These are phyloP conservation scores for Bruchidius siliquastri DNA, from an alignment of 2,888 invertebrate species.

Conservation along the genomic window DNA sequence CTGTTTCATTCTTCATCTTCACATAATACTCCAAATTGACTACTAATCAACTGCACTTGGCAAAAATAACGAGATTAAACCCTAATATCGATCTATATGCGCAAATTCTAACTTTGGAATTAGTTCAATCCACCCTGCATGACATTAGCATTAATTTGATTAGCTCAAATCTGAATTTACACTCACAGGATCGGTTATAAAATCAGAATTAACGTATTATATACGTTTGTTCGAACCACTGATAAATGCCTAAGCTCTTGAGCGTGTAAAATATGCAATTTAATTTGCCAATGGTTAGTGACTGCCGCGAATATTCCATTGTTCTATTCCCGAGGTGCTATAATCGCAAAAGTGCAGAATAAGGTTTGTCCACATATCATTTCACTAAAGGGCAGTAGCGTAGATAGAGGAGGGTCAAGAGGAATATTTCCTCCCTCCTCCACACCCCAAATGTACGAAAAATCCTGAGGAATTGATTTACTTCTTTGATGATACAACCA, in stretches of 20 bases:
- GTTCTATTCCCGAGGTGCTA: background rate
- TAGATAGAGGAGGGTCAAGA: no score
- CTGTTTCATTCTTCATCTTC: no score
- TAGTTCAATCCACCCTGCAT: background rate
- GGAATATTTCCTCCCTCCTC: no score
- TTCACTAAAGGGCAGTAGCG: no score
- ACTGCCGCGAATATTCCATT: background rate
- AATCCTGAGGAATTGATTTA: no score
- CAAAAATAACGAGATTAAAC: background rate
- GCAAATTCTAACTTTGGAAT: background rate
- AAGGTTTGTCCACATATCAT: conserved; percentile 4
- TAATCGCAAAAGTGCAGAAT: no score
- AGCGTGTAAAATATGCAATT: background rate
- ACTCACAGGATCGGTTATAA: background rate
- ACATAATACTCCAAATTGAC: background rate
- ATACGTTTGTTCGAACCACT: background rate
- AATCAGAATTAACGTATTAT: background rate
- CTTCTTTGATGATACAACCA: no score
- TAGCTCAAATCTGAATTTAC: background rate
- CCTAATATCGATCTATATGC: background rate
- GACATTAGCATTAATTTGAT: background rate
- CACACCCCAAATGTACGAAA: no score
- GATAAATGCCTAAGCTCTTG: background rate
- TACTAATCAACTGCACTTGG: background rate
- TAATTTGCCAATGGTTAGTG: background rate